Evolutionary conservation across 2,888 invertebrate genomes (phyloP).

Genomic region (Oconnorella tubifera): DNA sequence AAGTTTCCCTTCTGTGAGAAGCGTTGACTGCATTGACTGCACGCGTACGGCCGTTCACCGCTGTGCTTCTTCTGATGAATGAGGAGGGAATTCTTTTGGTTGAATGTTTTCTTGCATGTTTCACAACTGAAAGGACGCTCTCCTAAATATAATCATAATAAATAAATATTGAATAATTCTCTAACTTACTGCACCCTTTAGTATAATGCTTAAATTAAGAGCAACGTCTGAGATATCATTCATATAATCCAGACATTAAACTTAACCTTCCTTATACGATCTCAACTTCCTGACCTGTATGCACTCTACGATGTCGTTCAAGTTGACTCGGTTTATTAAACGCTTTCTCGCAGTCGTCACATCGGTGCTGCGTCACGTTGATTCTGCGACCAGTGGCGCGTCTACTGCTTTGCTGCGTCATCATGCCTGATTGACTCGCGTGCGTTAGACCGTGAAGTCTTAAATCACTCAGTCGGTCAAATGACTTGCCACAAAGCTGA

Average conservation of each 20-base stretch:
- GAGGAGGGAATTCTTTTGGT: slow-evolving; percentile 55
- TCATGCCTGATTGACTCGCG: too few species aligned
- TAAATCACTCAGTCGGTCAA: too few species aligned
- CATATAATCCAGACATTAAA: too few species aligned
- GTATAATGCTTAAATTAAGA: too few species aligned
- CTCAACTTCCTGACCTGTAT: slow-evolving; percentile 43
- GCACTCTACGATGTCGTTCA: slow-evolving; percentile 59
- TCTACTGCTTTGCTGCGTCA: too few species aligned
- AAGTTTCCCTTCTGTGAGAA: slow-evolving; percentile 55
- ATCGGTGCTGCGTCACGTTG: slow-evolving; percentile 56
- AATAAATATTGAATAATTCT: too few species aligned
- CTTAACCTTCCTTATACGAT: slow-evolving; percentile 2
- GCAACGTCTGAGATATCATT: too few species aligned
- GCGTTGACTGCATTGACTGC: slow-evolving; percentile 49
- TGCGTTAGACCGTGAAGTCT: too few species aligned
- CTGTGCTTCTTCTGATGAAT: slow-evolving; percentile 53
- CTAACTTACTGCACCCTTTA: too few species aligned
- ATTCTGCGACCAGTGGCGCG: neutral
- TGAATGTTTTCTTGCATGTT: slow-evolving; percentile 51
- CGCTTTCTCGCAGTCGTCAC: slow-evolving; percentile 66
- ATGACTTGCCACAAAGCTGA: too few species aligned
- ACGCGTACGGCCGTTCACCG: slow-evolving; percentile 50
- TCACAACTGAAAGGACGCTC: slow-evolving; percentile 52
- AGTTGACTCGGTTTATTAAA: slow-evolving; percentile 76
- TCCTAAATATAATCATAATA: slow-evolving; percentile 41